Evolutionary conservation across 1,140 invertebrate species (phyloP).

Genomic region (Cydia strobilella): DNA sequence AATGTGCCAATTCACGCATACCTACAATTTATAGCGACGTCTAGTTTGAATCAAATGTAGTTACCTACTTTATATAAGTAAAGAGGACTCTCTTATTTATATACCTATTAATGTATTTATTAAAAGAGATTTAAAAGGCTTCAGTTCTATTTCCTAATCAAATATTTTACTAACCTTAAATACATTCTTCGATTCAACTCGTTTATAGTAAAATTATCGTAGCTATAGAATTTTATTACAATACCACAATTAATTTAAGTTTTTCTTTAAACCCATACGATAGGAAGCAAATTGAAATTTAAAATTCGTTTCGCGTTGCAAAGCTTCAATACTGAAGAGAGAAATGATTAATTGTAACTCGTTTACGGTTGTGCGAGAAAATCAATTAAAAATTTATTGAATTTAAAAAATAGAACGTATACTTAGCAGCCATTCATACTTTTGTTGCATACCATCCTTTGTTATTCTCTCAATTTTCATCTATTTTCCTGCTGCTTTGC

Average conservation of each 20-base stretch:
- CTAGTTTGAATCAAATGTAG: no score
- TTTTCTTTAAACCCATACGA: background rate
- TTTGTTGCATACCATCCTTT: background rate
- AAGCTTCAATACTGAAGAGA: conserved; percentile 6
- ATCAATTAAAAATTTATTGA: background rate
- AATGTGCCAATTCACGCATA: no score
- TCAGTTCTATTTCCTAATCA: no score
- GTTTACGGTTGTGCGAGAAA: background rate
- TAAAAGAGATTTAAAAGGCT: no score
- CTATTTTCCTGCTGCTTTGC: background rate
- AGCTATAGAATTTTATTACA: no score
- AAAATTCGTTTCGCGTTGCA: background rate
- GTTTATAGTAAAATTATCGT: no score
- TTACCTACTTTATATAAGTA: no score
- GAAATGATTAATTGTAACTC: conserved; percentile 14
- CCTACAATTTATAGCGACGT: no score
- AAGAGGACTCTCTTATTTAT: no score
- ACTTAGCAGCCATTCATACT: background rate
- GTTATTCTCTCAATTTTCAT: background rate
- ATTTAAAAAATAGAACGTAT: background rate
- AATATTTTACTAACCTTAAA: no score
- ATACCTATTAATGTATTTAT: no score
- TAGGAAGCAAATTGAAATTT: background rate
- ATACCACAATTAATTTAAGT: background rate
- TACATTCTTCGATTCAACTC: no score